Conservation (phyloP, 2,888 invertebrate species). For the Eucera pruinosa region DNA sequence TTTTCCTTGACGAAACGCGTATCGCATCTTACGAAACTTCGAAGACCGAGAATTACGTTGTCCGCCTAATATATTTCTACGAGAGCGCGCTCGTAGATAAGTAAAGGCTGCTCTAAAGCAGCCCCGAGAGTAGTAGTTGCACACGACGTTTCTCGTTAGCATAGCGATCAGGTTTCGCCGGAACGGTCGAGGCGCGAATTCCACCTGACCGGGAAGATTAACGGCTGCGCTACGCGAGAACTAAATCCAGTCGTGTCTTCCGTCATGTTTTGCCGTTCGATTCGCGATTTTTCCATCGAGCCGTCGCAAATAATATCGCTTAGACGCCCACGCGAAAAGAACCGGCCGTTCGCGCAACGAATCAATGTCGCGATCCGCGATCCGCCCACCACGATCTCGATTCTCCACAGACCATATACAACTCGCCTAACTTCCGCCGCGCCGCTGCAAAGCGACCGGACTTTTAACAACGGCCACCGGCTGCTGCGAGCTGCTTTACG, state of each 20-base stretch:
- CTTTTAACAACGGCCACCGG: conserved; percentile 5
- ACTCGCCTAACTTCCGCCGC: conserved; percentile 49
- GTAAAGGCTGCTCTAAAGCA: too few species aligned
- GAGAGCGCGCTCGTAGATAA: too few species aligned
- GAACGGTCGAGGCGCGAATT: too few species aligned
- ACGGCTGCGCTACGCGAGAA: neutral
- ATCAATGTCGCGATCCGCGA: conserved; percentile 46
- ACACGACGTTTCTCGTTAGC: too few species aligned
- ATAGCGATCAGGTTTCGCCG: too few species aligned
- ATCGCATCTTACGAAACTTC: too few species aligned
- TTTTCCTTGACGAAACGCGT: too few species aligned
- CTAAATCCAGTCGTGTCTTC: neutral
- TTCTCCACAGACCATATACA: conserved; percentile 41
- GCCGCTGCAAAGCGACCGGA: conserved; percentile 4
- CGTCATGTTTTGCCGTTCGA: too few species aligned
- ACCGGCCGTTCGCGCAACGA: conserved; percentile 36
- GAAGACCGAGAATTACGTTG: too few species aligned
- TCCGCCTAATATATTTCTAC: too few species aligned
- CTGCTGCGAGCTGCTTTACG: neutral
- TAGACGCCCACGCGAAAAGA: conserved; percentile 12
- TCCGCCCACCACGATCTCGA: conserved; percentile 69
- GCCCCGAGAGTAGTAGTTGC: too few species aligned
- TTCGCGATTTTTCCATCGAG: conserved; percentile 3
- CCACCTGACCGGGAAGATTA: neutral
- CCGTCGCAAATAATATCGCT: conserved; percentile 29